Conservation (phyloP, 2,797 vertebrate species). For the Pangasius larnaudii region DNA sequence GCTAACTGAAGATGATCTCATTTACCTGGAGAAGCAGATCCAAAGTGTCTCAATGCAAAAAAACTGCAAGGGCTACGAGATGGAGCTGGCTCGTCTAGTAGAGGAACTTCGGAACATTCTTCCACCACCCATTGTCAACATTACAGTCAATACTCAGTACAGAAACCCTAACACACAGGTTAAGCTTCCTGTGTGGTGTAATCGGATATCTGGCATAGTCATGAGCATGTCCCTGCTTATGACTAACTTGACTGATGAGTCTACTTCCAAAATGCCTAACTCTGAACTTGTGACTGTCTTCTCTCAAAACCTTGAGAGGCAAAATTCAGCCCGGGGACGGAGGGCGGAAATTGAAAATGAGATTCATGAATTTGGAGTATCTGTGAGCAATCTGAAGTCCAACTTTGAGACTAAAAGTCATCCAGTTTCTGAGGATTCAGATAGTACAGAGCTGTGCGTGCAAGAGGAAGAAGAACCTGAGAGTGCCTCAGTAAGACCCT, state of each 20-base stretch:
- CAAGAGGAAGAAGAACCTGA: slow-evolving; percentile 20
- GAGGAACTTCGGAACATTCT: slow-evolving; percentile 87
- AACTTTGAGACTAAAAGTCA: slow-evolving; percentile 83
- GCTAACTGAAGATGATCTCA: slow-evolving; percentile 89
- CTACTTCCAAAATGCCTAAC: slow-evolving; percentile 80
- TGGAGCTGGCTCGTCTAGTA: slow-evolving; percentile 83
- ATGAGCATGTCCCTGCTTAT: slow-evolving; percentile 89
- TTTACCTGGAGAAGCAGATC: slow-evolving; percentile 89
- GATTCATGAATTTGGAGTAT: slow-evolving; percentile 89
- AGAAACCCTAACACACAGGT: slow-evolving; percentile 73
- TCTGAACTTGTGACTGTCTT: slow-evolving; percentile 78
- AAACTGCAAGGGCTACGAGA: slow-evolving; percentile 85
- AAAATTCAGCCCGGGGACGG: slow-evolving; percentile 68
- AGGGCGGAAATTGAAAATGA: slow-evolving; percentile 82
- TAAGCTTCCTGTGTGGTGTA: slow-evolving; percentile 86
- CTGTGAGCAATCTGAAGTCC: slow-evolving; percentile 84
- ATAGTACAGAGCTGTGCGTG: slow-evolving; percentile 31
- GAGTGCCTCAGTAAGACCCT: slow-evolving; percentile 31
- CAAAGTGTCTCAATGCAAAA: slow-evolving; percentile 83
- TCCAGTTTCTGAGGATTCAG: slow-evolving; percentile 48
- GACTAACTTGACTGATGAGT: slow-evolving; percentile 79
- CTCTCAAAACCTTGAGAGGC: slow-evolving; percentile 72
- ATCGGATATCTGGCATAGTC: slow-evolving; percentile 85
- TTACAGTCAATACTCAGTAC: slow-evolving; percentile 85
- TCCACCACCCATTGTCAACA: slow-evolving; percentile 86